Evolutionary conservation across 1,140 invertebrate species (phyloP).

Genomic region (Orchesella cincta): DNA sequence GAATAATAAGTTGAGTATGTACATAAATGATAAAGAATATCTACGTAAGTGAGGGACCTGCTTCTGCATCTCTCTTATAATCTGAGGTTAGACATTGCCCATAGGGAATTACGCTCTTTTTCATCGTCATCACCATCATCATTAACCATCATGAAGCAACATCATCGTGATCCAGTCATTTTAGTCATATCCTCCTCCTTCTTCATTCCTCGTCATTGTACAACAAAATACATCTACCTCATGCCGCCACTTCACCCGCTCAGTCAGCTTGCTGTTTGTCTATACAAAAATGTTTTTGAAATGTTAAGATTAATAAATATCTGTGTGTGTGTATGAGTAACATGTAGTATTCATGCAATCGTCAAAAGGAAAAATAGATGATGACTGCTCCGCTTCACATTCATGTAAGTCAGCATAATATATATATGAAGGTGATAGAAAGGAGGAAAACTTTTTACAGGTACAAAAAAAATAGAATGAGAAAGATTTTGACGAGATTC

Average conservation of each 20-base stretch:
- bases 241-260: not conserved
- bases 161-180: constrained; percentile 28
- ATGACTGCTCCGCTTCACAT: too few species aligned
- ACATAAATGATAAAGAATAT: not conserved
- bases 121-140: constrained; percentile 18
- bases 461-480: constrained; percentile 2
- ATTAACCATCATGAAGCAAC: constrained; percentile 26
- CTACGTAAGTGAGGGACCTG: constrained; percentile 20
- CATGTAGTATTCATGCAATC: too few species aligned
- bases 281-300: not conserved
- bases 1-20: not conserved
- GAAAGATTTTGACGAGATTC: not conserved
- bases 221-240: not conserved
- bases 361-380: too few species aligned
- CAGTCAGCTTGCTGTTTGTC: not conserved
- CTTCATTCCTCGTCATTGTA: constrained; percentile 3
- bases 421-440: not conserved
- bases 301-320: too few species aligned
- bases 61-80: constrained; percentile 17
- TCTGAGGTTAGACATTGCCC: constrained; percentile 26
- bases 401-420: not conserved
- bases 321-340: too few species aligned
- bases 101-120: constrained; percentile 21
- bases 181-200: constrained; percentile 22
- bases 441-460: not conserved